Conservation (phyloP, 2,888 invertebrate genomes). For the Drosophila ustulata region DNA sequence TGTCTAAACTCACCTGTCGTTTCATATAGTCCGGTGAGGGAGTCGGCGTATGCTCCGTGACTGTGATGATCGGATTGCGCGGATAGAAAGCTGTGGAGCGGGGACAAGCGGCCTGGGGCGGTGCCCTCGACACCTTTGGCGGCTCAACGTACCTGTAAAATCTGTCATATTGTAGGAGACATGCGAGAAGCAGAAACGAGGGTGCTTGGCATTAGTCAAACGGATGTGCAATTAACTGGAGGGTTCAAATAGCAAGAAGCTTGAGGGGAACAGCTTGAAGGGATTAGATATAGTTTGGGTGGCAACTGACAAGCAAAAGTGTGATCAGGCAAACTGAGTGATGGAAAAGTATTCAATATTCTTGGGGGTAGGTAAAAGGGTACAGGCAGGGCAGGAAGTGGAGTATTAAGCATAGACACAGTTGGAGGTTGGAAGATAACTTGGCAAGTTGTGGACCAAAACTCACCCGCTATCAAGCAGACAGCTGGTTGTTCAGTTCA, state of each 20-base stretch:
- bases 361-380: neutral
- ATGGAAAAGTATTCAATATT: slow-evolving; percentile 19
- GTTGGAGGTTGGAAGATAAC: slow-evolving; percentile 21
- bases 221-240: slow-evolving; percentile 52
- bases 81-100: slow-evolving; percentile 86
- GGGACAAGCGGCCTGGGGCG: slow-evolving; percentile 83
- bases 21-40: slow-evolving; percentile 95
- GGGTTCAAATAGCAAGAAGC: slow-evolving; percentile 5
- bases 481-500: slow-evolving; percentile 83
- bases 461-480: slow-evolving; percentile 86
- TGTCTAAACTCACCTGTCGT: slow-evolving; percentile 87
- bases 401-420: slow-evolving; percentile 33
- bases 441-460: slow-evolving; percentile 47
- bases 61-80: slow-evolving; percentile 97
- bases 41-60: slow-evolving; percentile 97
- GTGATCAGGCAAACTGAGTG: slow-evolving; percentile 38
- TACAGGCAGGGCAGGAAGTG: neutral
- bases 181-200: slow-evolving; percentile 52
- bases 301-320: slow-evolving; percentile 2
- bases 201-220: slow-evolving; percentile 71
- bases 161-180: slow-evolving; percentile 81
- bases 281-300: neutral
- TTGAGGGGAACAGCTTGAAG: neutral
- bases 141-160: slow-evolving; percentile 85
- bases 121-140: slow-evolving; percentile 80